These are phyloP conservation scores for Tragelaphus imberbis DNA, from an alignment of 2,113 vertebrate genomes.

Conservation along the genomic window DNA sequence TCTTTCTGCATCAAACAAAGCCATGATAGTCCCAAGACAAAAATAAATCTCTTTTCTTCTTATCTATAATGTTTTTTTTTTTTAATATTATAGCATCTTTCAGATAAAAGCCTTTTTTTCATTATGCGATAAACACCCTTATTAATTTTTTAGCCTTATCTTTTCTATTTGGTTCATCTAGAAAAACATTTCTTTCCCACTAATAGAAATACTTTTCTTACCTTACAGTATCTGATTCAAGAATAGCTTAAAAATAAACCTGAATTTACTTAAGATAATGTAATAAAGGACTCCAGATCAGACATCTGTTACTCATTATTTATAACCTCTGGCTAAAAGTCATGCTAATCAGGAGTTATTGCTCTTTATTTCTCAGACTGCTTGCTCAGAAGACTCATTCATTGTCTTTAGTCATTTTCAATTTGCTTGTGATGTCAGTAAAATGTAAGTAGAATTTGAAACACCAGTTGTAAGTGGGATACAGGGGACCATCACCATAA, in stretches of 20 bases:
- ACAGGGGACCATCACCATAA: neutral
- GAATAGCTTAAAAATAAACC: slow-evolving; percentile 41
- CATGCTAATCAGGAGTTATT: slow-evolving; percentile 4
- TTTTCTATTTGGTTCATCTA: slow-evolving; percentile 11
- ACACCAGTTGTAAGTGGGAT: neutral
- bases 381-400: neutral
- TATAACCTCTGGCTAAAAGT: slow-evolving; percentile 22
- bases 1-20: neutral
- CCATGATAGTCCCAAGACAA: neutral
- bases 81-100: neutral
- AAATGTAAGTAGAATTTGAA: neutral
- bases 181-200: slow-evolving; percentile 29
- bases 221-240: slow-evolving; percentile 29
- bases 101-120: neutral
- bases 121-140: neutral
- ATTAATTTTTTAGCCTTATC: slow-evolving; percentile 36
- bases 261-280: slow-evolving; percentile 44
- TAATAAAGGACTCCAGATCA: slow-evolving; percentile 15
- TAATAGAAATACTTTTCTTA: slow-evolving; percentile 25
- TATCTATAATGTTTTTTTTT: neutral
- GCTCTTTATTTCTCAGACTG: slow-evolving; percentile 8
- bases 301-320: slow-evolving; percentile 35
- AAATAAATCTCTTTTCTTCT: neutral
- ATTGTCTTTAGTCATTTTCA: slow-evolving; percentile 21
- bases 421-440: neutral